Evolutionary conservation across 1,140 invertebrate species (phyloP), one percentile per base, ranked within the genome.

Genomic region (Elymnias hypermnestra): DNA sequence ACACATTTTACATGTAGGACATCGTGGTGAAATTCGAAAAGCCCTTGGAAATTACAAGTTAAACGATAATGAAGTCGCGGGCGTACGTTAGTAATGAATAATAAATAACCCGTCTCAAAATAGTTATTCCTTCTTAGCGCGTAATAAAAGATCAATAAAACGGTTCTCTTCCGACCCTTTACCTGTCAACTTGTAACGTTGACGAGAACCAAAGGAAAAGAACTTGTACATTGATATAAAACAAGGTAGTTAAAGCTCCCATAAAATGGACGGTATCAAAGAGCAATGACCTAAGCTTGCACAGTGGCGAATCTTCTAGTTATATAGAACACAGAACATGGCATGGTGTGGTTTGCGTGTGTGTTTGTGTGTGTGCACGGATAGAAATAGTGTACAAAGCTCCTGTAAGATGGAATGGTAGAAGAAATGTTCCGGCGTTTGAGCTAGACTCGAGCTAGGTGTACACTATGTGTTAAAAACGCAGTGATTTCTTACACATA

Each of bases 131-230:
- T 33, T 7, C 13, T 33, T 33, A 33, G 15, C 29, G 13, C 29
- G 1, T 36, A 36, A 36, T 36, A 36, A 36, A 36, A 36, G 33
- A 36, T 36, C 33, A 36, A 36, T 36, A 36, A 36, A 36, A 21
- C 33, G n/a, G 12, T 36, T 9, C 33, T 36, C 33, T 36, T 36
- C 33, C 33, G 33, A 36, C 33, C 33, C 33, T 36, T 36, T 36
- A 36, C 33, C 33, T 36, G 33, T 36, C 33, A 36, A 36, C 33
- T 36, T 21, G 12, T 15, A 36, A 19, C 15, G 33, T 5, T 36
- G 33, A 36, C 15, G 17, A 14, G n/a, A 9, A 36, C 33, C 33
- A 36, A 12, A 8, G 8, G 0, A 6, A 10, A 36, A 19, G 33
- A 36, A 3, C 17, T n/a, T 1, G n/a, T 5, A 4, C 33, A 5